Conservation (phyloP, 2,888 invertebrate species). For the Harmothoe impar region DNA sequence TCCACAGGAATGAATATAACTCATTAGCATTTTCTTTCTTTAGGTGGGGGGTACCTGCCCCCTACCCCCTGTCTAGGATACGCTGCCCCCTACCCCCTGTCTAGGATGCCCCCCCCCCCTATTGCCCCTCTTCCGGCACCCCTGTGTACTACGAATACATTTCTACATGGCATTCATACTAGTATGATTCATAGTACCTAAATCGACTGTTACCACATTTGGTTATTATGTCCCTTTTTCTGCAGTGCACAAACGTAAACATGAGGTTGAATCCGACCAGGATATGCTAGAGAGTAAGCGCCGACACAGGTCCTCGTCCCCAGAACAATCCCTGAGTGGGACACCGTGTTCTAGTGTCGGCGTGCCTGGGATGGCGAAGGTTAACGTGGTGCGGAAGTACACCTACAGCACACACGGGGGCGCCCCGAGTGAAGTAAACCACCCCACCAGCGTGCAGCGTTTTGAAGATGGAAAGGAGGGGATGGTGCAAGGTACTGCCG, state of each 20-base stretch:
- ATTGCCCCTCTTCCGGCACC: no score
- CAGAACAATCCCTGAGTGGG: background rate
- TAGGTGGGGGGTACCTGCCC: no score
- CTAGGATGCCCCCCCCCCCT: no score
- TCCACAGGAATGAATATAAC: no score
- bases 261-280: background rate
- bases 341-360: background rate
- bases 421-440: no score
- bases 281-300: conserved; percentile 5
- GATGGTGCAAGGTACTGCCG: background rate
- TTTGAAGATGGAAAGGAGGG: background rate
- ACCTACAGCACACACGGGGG: background rate
- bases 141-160: no score
- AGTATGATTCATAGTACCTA: no score
- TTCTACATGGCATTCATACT: no score
- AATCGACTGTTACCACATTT: no score
- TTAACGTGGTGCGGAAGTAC: background rate
- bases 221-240: background rate
- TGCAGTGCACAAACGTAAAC: conserved; percentile 27
- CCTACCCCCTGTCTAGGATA: no score
- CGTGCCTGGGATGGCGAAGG: background rate
- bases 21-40: no score
- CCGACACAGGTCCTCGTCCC: conserved; percentile 36
- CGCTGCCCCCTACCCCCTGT: no score
- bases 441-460: background rate